Conservation (phyloP, 2,888 invertebrate species). For the Strigamia crassipes region DNA sequence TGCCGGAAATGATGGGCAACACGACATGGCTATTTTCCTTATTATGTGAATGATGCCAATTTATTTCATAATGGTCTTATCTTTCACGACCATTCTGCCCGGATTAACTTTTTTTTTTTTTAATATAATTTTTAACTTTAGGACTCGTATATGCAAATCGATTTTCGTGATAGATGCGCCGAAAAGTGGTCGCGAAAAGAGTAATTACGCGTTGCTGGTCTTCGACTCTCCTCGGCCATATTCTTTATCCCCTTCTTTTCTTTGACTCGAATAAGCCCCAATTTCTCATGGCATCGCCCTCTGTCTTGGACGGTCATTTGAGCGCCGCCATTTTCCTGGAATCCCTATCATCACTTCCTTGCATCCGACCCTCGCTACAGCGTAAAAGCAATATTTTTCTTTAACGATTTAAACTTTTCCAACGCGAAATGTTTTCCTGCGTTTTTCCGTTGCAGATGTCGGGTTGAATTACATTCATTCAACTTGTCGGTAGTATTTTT, state of each 20-base stretch:
- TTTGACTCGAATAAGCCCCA: conserved; percentile 26
- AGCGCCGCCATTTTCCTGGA: conserved; percentile 37
- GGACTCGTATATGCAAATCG: not conserved
- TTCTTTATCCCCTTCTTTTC: not conserved
- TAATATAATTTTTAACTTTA: not conserved
- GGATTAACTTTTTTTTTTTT: conserved; percentile 13
- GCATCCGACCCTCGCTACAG: conserved; percentile 14
- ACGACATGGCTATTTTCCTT: conserved; percentile 1
- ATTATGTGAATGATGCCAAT: not conserved
- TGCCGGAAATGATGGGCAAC: conserved; percentile 31
- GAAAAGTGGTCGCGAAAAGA: not conserved
- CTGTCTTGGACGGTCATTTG: conserved; percentile 27
- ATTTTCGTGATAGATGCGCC: conserved; percentile 1
- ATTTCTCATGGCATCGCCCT: conserved; percentile 35
- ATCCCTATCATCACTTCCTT: conserved; percentile 34
- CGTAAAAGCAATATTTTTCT: not conserved
- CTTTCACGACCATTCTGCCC: not conserved
- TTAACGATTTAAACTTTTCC: not conserved
- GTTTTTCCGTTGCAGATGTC: not conserved
- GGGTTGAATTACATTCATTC: conserved; percentile 13
- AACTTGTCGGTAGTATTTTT: conserved; percentile 2
- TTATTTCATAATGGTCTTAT: conserved; percentile 1
- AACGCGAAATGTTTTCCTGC: not conserved
- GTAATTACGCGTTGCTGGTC: conserved; percentile 21
- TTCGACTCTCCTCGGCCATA: not conserved